A percentile compares a stretch with the other conserved stretches of the same genome.
Evolutionary conservation across 2,888 invertebrate genomes (phyloP).

Genomic region (Pediacus dermestoides): DNA sequence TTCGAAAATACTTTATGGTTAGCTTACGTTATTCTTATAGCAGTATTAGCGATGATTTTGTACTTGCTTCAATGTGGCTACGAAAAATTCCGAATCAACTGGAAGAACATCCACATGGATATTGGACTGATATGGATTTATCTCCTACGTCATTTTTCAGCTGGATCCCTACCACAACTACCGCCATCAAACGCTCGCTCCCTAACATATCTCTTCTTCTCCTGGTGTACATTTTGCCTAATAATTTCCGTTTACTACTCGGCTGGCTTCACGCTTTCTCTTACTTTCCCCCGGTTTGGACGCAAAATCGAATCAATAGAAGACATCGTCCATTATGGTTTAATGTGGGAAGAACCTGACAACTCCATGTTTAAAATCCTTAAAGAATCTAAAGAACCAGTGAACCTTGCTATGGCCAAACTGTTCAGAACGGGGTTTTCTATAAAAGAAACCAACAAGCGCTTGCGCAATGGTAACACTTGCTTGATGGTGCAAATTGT

Average conservation of each 20-base stretch:
- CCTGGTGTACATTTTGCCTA: constrained; percentile 18
- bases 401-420: constrained; percentile 14
- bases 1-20: constrained; percentile 12
- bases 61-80: no score
- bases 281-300: constrained; percentile 26
- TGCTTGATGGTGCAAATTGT: constrained; percentile 9
- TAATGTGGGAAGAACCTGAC: constrained; percentile 23
- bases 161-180: not conserved
- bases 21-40: no score
- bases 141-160: no score
- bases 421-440: constrained; percentile 11
- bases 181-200: not conserved
- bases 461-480: constrained; percentile 13
- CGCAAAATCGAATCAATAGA: constrained; percentile 22
- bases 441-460: constrained; percentile 11
- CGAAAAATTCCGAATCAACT: no score
- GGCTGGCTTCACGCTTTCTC: constrained; percentile 25
- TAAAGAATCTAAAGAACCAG: constrained; percentile 14
- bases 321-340: constrained; percentile 25
- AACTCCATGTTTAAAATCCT: constrained; percentile 18
- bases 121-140: no score
- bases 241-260: constrained; percentile 25
- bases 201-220: constrained; percentile 13
- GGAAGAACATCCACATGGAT: no score
- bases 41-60: no score